Evolutionary conservation across 2,888 invertebrate species (phyloP), one percentile per base, ranked within the genome.

Genomic region (Choreutis nemorana): DNA sequence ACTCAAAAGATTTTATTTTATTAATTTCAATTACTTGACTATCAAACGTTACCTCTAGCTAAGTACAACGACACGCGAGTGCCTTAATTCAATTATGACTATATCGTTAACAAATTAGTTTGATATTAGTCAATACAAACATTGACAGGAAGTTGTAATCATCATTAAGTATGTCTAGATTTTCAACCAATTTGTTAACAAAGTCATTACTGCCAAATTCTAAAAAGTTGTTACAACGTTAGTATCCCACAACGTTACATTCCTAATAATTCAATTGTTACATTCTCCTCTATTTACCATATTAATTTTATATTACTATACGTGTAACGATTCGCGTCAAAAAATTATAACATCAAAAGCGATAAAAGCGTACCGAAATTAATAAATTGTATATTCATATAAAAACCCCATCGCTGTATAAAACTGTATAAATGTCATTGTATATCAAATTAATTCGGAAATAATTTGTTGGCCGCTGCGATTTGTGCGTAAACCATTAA

Each of bases 401-500:
- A 35, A 27, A 44, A 45, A 45, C 44, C 37, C 38, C 36, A 37
- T 41, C 32, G 40, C 44, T 45, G 35, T 45, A 49, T 12, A 26
- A 44, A 44, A 45, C 37, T 32, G 28, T 36, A 34, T 36, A 37
- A 35, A 28, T 16, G 12, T 33, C 30, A 31, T 30, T 9, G 16
- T 10, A 33, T 32, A 33, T 30, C 24, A 37, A 41, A 36, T 39
- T 29, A 31, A 36, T 36, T 7, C 23, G n/a, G 41, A 20, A 35
- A 32, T 26, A 39, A 23, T 12, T 10, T 39, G 33, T 14, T 30
- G 43, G 44, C 45, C 45, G 48, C 49, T 44, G 46, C 45, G 47
- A 51, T 49, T 70, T 72, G 75, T 71, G 73, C 72, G 70, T 50
- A 58, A 67, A n/a, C n/a, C 60, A 52, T 52, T 61, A 63, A 55